These are phyloP conservation scores for Colletes gigas DNA, from an alignment of 1,140 invertebrate species.

Conservation along the genomic window DNA sequence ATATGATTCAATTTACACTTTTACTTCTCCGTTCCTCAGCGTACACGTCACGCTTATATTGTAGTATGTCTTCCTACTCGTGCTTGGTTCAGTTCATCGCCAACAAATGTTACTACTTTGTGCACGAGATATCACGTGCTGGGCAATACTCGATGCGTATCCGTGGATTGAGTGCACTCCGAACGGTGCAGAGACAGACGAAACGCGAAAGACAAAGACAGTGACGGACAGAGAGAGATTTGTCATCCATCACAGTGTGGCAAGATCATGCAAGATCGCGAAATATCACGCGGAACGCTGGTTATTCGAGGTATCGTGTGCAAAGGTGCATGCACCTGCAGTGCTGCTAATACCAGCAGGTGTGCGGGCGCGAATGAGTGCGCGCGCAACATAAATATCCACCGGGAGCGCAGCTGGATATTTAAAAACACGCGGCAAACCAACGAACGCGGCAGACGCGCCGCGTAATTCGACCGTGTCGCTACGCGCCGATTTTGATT, in stretches of 20 bases:
- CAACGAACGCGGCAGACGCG: neutral
- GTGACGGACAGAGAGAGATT: neutral
- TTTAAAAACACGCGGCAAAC: constrained; percentile 9
- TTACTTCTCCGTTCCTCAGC: too few relatives aligned
- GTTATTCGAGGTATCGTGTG: constrained; percentile 39
- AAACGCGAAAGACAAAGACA: neutral
- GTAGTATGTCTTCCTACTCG: too few relatives aligned
- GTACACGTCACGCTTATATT: too few relatives aligned
- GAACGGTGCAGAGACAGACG: neutral
- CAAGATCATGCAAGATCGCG: neutral
- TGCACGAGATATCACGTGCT: too few relatives aligned
- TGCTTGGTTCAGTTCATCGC: too few relatives aligned
- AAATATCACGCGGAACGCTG: constrained; percentile 40
- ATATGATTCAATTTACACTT: too few relatives aligned
- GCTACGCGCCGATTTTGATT: too few relatives aligned
- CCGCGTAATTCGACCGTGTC: neutral
- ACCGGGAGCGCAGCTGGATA: constrained; percentile 10
- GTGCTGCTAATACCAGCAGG: constrained; percentile 48
- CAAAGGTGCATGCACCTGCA: constrained; percentile 49
- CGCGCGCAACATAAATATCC: constrained; percentile 7
- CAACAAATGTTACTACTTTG: too few relatives aligned
- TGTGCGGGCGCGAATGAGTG: constrained; percentile 32
- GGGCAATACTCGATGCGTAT: too few relatives aligned
- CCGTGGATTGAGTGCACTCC: neutral
- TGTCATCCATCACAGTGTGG: neutral